Evolutionary conservation across 2,113 vertebrate species (phyloP), one percentile per base, ranked within the genome.

Genomic region (Tauraco erythrolophus): DNA sequence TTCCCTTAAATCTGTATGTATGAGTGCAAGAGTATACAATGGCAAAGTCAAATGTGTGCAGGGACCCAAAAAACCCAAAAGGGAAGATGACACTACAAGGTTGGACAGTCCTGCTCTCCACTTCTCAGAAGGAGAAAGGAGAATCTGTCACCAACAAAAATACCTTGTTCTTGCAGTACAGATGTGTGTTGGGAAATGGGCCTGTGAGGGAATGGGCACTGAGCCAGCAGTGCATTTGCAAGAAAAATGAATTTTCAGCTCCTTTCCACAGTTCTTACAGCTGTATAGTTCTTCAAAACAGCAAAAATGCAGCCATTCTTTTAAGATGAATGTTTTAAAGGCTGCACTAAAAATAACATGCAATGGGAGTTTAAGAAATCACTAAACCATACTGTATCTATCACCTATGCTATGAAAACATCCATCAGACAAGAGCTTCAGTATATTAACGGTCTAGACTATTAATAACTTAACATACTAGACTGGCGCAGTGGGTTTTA

Each of bases 171-270:
- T 83, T 93, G 62, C 31, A 88, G 48, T 19, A 48, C 15, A 43
- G 31, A 8, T 22, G 13, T 81, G 23, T 37, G 21, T 6, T 71
- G 76, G 45, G 62, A 66, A 71, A 28, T 3, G 9, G 24, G 24
- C 22, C 61, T 39, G 35, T n/a, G 53, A 60, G 85, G 0, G 1
- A 10, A 9, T 23, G 11, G 2, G 10, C 1, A 0, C 58, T 37
- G 74, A 86, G 27, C 28, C 68, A 81, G 50, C 43, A 19, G 19
- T 21, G 53, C 16, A 18, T 72, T 28, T 64, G 46, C 76, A 64
- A 89, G 57, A 70, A 86, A 90, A 80, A 89, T 15, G 4, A 79
- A 17, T 31, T 80, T 82, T 78, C 64, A 60, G 48, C 64, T 43
- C 23, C 68, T 66, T n/a, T 14, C 22, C 16, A 4, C 41, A 48